These are phyloP conservation scores for Ciconia stormi DNA, from an alignment of 2,113 vertebrate species.

Conservation along the genomic window DNA sequence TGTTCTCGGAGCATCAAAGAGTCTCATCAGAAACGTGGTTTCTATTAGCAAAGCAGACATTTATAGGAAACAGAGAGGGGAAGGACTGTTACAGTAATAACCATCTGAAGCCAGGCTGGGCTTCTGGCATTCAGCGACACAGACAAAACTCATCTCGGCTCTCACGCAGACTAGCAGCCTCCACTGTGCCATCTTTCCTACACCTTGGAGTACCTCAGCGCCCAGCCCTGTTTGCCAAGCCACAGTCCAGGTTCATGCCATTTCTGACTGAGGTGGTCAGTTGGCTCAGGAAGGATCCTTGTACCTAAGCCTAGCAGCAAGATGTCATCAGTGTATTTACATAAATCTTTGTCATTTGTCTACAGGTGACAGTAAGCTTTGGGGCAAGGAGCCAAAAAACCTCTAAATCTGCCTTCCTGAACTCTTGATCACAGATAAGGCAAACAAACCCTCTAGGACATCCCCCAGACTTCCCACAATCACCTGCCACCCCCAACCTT, in stretches of 20 bases:
- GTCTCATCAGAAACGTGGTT: background rate
- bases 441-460: background rate
- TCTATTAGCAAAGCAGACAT: background rate
- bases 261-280: background rate
- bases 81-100: background rate
- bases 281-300: background rate
- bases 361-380: background rate
- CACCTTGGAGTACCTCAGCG: background rate
- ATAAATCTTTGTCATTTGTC: background rate
- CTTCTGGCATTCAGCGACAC: background rate
- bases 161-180: background rate
- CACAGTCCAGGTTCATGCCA: background rate
- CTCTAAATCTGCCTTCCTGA: background rate
- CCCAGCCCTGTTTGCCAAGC: background rate
- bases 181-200: background rate
- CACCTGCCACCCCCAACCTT: background rate
- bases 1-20: background rate
- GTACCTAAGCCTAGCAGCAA: background rate
- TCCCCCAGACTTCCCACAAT: background rate
- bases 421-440: background rate
- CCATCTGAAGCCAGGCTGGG: background rate
- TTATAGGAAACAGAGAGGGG: background rate
- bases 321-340: rapidly evolving
- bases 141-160: background rate
- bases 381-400: background rate